These are phyloP conservation scores for Calliopsis andreniformis DNA, from an alignment of 1,140 invertebrate species.

Conservation along the genomic window DNA sequence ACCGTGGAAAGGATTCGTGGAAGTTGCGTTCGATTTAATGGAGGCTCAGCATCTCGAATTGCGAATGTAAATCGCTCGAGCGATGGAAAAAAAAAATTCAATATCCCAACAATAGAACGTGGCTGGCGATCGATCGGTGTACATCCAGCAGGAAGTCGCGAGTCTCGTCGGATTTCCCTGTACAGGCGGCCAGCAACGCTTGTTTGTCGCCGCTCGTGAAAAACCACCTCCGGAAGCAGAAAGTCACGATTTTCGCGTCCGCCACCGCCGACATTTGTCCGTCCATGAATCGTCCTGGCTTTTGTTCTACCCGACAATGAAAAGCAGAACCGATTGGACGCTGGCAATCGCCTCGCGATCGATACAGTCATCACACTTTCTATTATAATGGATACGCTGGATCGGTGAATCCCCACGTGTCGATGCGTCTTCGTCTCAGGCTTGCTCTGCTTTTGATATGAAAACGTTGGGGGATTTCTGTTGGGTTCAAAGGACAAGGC, in stretches of 20 bases:
- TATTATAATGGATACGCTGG: slow-evolving; percentile 8
- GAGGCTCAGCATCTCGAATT: slow-evolving; percentile 8
- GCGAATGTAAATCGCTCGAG: slow-evolving; percentile 21
- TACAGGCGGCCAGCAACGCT: slow-evolving; percentile 40
- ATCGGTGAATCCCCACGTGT: slow-evolving; percentile 7
- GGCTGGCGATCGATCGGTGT: slow-evolving; percentile 41
- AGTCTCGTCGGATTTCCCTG: slow-evolving; percentile 62
- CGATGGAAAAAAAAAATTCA: slow-evolving; percentile 47
- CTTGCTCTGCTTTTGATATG: no score
- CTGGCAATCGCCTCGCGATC: slow-evolving; percentile 57
- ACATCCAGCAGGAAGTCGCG: slow-evolving; percentile 52
- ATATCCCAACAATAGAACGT: slow-evolving; percentile 55
- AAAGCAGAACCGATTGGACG: slow-evolving; percentile 57
- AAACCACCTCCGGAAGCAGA: slow-evolving; percentile 58
- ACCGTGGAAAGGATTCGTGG: background rate
- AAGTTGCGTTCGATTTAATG: background rate
- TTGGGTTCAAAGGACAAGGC: no score
- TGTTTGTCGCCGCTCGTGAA: slow-evolving; percentile 58
- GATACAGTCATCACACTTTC: slow-evolving; percentile 51
- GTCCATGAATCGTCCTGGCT: slow-evolving; percentile 47
- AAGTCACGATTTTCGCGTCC: slow-evolving; percentile 62
- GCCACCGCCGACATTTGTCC: slow-evolving; percentile 57
- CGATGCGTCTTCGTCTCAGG: background rate
- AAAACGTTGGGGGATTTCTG: no score
- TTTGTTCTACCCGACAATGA: slow-evolving; percentile 63